Conservation (phyloP, 2,797 vertebrate species). For the Gouania willdenowi region DNA sequence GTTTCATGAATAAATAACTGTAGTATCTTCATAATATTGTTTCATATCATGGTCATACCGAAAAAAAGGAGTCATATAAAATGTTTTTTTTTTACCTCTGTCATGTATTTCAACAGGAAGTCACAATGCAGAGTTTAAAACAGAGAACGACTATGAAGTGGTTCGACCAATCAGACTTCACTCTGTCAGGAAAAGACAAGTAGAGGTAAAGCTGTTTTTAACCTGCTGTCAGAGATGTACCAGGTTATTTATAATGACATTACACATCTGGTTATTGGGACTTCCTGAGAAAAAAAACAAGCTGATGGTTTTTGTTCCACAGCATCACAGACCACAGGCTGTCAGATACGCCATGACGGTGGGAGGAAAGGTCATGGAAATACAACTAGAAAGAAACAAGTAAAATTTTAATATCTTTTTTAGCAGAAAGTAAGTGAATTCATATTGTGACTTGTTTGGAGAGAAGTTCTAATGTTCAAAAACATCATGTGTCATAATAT, state of each 20-base stretch:
- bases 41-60: too few relatives aligned
- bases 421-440: too few relatives aligned
- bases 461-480: too few relatives aligned
- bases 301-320: neutral
- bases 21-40: too few relatives aligned
- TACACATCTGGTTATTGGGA: too few relatives aligned
- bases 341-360: constrained; percentile 68
- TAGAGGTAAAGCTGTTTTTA: constrained; percentile 45
- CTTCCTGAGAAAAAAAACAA: neutral
- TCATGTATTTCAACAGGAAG: constrained; percentile 54
- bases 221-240: neutral
- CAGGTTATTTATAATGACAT: neutral
- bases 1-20: too few relatives aligned
- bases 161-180: constrained; percentile 72
- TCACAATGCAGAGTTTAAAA: constrained; percentile 26
- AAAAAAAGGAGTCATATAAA: too few relatives aligned
- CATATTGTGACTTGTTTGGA: too few relatives aligned
- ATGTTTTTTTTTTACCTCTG: too few relatives aligned
- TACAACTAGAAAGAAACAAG: constrained; percentile 72
- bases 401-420: constrained; percentile 33
- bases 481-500: too few relatives aligned
- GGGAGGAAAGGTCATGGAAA: constrained; percentile 60
- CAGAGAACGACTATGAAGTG: constrained; percentile 60
- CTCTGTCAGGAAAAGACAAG: constrained; percentile 61
- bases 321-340: constrained; percentile 52